Conservation (phyloP, 2,888 invertebrate species). For the Eretmocerus hayati region DNA sequence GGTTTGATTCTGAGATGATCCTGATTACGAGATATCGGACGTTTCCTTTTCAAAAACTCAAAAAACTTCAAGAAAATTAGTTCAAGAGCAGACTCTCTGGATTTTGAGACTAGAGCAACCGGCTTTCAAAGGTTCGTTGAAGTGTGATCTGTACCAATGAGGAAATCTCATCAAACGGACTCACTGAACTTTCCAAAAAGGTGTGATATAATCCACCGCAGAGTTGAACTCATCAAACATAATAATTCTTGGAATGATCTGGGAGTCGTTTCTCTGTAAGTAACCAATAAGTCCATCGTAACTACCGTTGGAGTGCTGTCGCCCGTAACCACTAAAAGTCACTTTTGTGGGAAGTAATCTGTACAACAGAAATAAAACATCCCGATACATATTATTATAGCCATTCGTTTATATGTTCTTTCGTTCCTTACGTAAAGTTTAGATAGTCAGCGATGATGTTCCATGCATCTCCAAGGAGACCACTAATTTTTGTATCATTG, state of each 20-base stretch:
- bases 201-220: slow-evolving; percentile 24
- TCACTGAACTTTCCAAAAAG: slow-evolving; percentile 25
- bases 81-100: too few relatives aligned
- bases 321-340: slow-evolving; percentile 12
- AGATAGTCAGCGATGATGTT: slow-evolving; percentile 16
- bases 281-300: slow-evolving; percentile 24
- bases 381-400: too few relatives aligned
- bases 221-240: slow-evolving; percentile 10
- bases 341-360: slow-evolving; percentile 14
- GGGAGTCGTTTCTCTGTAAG: slow-evolving; percentile 20
- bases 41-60: too few relatives aligned
- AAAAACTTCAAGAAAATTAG: too few relatives aligned
- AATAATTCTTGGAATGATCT: slow-evolving; percentile 22
- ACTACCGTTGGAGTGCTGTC: slow-evolving; percentile 13
- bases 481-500: slow-evolving; percentile 18
- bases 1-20: too few relatives aligned
- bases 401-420: too few relatives aligned
- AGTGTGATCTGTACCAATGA: too few relatives aligned
- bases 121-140: too few relatives aligned
- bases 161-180: too few relatives aligned
- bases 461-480: slow-evolving; percentile 21
- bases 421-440: slow-evolving; percentile 21
- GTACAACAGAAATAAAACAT: too few relatives aligned
- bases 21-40: too few relatives aligned
- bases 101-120: too few relatives aligned